Evolutionary conservation across 2,888 invertebrate genomes (phyloP), one percentile per base, ranked within the genome.

Genomic region (Tuberolachnus salignus): DNA sequence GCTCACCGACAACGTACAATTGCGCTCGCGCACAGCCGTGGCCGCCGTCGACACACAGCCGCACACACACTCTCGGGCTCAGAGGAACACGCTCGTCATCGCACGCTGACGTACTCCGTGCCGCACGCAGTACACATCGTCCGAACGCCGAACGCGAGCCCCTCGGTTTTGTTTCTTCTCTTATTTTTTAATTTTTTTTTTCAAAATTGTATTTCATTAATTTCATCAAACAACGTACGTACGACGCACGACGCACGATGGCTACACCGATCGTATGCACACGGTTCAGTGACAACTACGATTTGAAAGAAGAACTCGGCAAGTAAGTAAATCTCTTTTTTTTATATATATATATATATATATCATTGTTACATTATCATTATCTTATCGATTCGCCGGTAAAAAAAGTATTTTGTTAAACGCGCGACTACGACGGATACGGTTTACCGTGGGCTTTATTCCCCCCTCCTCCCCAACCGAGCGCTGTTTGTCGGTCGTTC

Each of bases 271-370:
- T 92, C 87, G 92, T 93, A 88, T 94, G 95, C 89, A 97, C 97
- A 87, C 94, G 97, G 86, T 98, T 98, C 89, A 97, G 95, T 88
- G 98, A 99, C 89, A 97, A 98, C 89, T 99, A 99, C 88, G 98
- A 99, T 86, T 92, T 99, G 84, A 98, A 98, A 89, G 98, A 99
- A 89, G 98, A 99, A 90, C 91, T 99, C 86, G 98, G 98, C 88
- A 98, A 98, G 95, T 95, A 89, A 92, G 95, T 93, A 67, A 49
- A 21, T 11, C n/a, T n/a, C n/a, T n/a, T n/a, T n/a, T n/a, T n/a
- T n/a, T n/a, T n/a, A n/a, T n/a, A n/a, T n/a, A n/a, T n/a, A n/a
- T n/a, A n/a, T n/a, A n/a, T n/a, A n/a, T n/a, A n/a, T n/a, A n/a
- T n/a, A n/a, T 34, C 34, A 6, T 34, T 34, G 6, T 34, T 34